A percentile compares a stretch with the other conserved stretches of the same genome.
These are phyloP conservation scores for Nannoperca obscura DNA, from an alignment of 2,797 vertebrate genomes.

Conservation along the genomic window DNA sequence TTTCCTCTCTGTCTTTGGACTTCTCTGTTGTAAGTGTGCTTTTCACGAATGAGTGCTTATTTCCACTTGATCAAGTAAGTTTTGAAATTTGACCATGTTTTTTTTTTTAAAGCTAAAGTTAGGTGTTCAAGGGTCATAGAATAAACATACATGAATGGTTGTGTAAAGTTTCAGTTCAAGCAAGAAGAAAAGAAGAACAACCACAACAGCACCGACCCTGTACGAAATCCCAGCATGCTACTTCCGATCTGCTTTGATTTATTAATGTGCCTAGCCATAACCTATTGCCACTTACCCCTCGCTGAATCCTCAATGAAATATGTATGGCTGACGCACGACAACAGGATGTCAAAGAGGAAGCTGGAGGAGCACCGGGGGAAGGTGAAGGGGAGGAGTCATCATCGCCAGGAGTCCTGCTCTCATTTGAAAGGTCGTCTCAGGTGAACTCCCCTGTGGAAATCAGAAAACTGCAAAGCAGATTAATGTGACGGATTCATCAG, in stretches of 20 bases:
- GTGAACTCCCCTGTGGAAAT: slow-evolving; percentile 36
- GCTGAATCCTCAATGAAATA: slow-evolving; percentile 71
- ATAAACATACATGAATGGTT: neutral
- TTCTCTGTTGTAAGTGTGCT: neutral
- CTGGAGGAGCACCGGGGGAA: slow-evolving; percentile 35
- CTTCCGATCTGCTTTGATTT: slow-evolving; percentile 62
- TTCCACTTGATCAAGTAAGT: neutral
- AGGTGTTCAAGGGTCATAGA: neutral
- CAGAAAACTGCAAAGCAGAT: slow-evolving; percentile 7
- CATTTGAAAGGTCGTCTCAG: slow-evolving; percentile 45
- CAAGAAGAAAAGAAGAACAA: slow-evolving; percentile 14
- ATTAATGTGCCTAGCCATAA: slow-evolving; percentile 62
- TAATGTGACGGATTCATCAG: slow-evolving; percentile 25
- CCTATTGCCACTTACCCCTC: slow-evolving; percentile 61
- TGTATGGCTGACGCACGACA: slow-evolving; percentile 65
- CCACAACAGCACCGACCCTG: neutral
- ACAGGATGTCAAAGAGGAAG: slow-evolving; percentile 70
- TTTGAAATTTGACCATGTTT: neutral
- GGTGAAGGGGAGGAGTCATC: slow-evolving; percentile 28
- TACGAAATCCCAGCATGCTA: slow-evolving; percentile 20
- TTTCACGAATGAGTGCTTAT: neutral
- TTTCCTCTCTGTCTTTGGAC: neutral
- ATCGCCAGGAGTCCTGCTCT: slow-evolving; percentile 40
- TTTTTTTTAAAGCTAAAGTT: neutral
- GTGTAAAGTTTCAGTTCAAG: neutral